Evolutionary conservation across 2,888 invertebrate species (phyloP), one percentile per base, ranked within the genome.

Genomic region (Netelia fuscicornis): DNA sequence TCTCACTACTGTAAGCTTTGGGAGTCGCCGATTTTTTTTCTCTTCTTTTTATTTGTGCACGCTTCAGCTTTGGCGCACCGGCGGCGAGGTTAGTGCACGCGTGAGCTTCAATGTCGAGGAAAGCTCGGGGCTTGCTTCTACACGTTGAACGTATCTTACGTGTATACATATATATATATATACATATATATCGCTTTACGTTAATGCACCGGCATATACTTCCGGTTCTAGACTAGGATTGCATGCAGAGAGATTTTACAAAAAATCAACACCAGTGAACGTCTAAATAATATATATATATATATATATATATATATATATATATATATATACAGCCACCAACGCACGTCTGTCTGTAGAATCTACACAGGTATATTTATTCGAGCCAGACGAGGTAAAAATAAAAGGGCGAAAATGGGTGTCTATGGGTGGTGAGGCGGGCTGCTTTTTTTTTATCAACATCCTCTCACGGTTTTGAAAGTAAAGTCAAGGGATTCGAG

Each of bases 161-260:
- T 56, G 11, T 17, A 17, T 60, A 23, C 13, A 44, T 42, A 23
- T 42, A 60, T 42, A 23, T 37, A 42, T 58, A 20, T 37, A 10
- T 10, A 44, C 23, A 23, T 37, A 42, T 58, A 20, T 37, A 10
- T 11, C 65, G 76, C 77, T 72, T 72, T 65, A 37, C 65, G 52
- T 72, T 83, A 83, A 83, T 83, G 77, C 77, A 82, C 58, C 65
- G 42, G 62, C 58, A 52, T 30, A 48, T 54, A 77, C 77, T 72
- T 72, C 83, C 72, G 67, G 67, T 68, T 74, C 58, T 60, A 60
- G 67, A 68, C 77, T 70, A 42, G 11, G 20, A 62, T 67, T 58
- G 58, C 56, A 17, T 42, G 42, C 44, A 71, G 64, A 54, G 44
- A 37, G 48, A 42, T 58, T 62, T 20, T 17, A 64, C 1, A 42